A percentile compares a stretch with the other conserved stretches of the same genome.
phyloP scores from a whole-genome alignment of 2,797 vertebrate genomes.

The Momotus momota region DNA sequence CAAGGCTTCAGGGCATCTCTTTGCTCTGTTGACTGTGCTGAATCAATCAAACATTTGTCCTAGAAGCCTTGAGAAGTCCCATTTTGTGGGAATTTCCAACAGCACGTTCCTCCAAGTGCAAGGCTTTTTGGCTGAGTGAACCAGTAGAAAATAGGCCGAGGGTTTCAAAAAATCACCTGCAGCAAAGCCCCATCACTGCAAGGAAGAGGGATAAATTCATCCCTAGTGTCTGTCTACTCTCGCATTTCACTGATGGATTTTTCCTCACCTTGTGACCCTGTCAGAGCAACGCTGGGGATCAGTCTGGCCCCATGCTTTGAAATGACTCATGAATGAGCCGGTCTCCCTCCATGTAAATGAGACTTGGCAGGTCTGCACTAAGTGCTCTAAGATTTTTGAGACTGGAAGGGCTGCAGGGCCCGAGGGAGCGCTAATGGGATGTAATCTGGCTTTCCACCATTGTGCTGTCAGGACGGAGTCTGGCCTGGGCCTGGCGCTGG shows the following conservation, averaged over 20 bases:
- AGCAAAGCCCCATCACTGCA: not conserved
- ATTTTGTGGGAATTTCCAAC: conserved; percentile 24
- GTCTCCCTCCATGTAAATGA: conserved; percentile 28
- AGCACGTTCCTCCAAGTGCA: not conserved
- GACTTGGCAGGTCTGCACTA: conserved; percentile 49
- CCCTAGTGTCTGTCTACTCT: not conserved
- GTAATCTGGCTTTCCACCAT: not conserved
- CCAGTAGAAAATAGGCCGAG: not conserved
- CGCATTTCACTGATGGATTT: conserved; percentile 1
- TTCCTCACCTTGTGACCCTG: conserved; percentile 38
- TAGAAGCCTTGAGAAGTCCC: conserved; percentile 6
- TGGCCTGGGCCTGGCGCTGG: not conserved
- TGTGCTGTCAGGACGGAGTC: not conserved
- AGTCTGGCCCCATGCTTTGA: conserved; percentile 27
- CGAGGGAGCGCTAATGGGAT: conserved; percentile 4
- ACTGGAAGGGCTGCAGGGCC: conserved; percentile 25
- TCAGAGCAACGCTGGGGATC: conserved; percentile 38
- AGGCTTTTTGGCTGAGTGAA: conserved; percentile 9
- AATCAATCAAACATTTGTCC: not conserved
- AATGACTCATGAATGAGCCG: conserved; percentile 49
- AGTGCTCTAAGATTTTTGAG: conserved; percentile 38
- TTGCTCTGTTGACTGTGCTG: not conserved
- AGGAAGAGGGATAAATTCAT: not conserved
- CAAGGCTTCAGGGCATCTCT: conserved; percentile 7
- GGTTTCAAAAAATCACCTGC: conserved; percentile 18